A percentile compares a stretch with the other conserved stretches of the same genome.
Evolutionary conservation across 2,888 invertebrate genomes (phyloP).

Genomic region (Xanthorhoe designata): DNA sequence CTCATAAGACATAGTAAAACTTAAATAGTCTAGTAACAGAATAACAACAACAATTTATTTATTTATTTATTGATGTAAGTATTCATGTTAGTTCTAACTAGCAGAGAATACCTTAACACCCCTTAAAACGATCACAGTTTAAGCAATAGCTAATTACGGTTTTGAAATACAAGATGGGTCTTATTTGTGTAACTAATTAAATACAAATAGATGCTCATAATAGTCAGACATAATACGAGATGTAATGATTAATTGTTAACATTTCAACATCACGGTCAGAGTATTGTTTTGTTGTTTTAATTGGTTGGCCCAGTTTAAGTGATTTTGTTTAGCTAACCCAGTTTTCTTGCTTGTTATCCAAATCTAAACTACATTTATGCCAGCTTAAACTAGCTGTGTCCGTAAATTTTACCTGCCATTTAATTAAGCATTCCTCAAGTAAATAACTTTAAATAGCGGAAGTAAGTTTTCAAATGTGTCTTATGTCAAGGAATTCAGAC

Average conservation of each 20-base stretch:
- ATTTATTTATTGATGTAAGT: too few species aligned
- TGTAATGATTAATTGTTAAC: not conserved
- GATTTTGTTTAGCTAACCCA: not conserved
- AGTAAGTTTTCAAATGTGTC: too few species aligned
- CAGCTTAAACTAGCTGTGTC: too few species aligned
- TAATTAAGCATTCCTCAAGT: too few species aligned
- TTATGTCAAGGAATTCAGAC: too few species aligned
- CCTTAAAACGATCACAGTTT: not conserved
- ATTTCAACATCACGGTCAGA: not conserved
- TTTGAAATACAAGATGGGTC: not conserved
- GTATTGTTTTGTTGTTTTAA: not conserved
- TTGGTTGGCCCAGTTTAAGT: not conserved
- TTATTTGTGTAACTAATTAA: constrained; percentile 1
- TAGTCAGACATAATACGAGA: not conserved
- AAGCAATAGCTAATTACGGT: not conserved
- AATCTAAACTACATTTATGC: too few species aligned
- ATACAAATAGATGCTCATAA: not conserved
- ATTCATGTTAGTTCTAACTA: not conserved
- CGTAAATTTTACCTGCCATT: too few species aligned
- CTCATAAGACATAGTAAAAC: too few species aligned
- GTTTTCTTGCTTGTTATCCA: too few species aligned
- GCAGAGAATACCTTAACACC: not conserved
- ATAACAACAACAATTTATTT: too few species aligned
- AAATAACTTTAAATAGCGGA: too few species aligned
- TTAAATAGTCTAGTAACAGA: too few species aligned